Percentiles rank a stretch among this genome's conserved stretches.
These are phyloP conservation scores for Nephrotoma guestfalica DNA, from an alignment of 2,888 invertebrate genomes.

Conservation along the genomic window DNA sequence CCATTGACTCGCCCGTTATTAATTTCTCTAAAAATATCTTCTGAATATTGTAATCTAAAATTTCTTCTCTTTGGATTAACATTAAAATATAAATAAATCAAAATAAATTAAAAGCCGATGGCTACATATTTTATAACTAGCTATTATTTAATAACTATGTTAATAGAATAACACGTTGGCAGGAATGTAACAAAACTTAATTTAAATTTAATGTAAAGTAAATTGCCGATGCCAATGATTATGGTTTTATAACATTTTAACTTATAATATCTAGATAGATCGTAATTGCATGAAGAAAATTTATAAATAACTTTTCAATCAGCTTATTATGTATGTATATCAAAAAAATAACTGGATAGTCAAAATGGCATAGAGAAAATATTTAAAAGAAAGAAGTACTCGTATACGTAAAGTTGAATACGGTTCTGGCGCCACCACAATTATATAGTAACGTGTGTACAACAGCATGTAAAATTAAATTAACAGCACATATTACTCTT, in stretches of 20 bases:
- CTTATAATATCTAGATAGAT: not conserved
- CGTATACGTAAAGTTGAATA: not conserved
- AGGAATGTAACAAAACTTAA: not conserved
- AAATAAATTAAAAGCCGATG: not conserved
- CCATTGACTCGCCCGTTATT: not conserved
- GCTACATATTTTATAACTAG: not conserved
- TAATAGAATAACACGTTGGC: not conserved
- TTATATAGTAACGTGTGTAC: not conserved
- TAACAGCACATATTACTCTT: not conserved
- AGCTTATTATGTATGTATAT: not conserved
- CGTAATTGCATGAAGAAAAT: not conserved
- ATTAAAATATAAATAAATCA: not conserved
- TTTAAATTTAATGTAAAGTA: no score
- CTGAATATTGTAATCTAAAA: not conserved
- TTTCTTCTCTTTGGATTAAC: not conserved
- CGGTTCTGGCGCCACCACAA: not conserved
- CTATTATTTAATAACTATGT: not conserved
- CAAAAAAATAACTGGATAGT: not conserved
- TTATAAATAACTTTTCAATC: not conserved
- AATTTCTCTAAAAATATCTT: not conserved
- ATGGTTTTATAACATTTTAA: not conserved
- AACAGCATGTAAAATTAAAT: not conserved
- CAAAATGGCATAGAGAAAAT: not conserved
- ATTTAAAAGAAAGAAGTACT: not conserved
- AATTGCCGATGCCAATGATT: not conserved